These are phyloP conservation scores for Synanthedon andrenaeformis DNA, from an alignment of 2,888 invertebrate species.

Conservation along the genomic window DNA sequence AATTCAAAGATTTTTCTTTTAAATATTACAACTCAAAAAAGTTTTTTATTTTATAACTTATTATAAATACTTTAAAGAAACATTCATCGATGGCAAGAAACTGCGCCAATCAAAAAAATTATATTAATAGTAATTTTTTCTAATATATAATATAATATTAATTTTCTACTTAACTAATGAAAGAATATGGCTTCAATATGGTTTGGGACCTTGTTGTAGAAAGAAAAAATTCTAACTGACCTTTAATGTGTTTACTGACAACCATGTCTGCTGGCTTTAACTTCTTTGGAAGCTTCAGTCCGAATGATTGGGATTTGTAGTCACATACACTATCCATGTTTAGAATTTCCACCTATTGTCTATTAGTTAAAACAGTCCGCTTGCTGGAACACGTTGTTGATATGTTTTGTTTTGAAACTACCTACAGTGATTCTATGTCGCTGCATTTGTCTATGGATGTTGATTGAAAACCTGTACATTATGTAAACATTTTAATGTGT, in stretches of 20 bases:
- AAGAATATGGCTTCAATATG: too few relatives aligned
- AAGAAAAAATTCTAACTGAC: conserved; percentile 1
- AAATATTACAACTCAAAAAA: too few relatives aligned
- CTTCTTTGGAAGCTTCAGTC: neutral
- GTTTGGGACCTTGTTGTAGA: neutral
- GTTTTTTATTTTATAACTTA: too few relatives aligned
- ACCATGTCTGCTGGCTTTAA: neutral
- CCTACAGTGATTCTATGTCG: conserved; percentile 14
- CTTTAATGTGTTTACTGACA: conserved; percentile 1
- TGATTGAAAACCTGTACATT: conserved; percentile 29
- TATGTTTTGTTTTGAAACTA: conserved; percentile 1
- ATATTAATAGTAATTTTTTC: too few relatives aligned
- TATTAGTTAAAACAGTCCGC: conserved; percentile 15
- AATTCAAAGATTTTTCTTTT: too few relatives aligned
- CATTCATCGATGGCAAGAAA: too few relatives aligned
- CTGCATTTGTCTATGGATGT: conserved; percentile 22
- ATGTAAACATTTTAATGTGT: neutral
- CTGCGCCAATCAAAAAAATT: too few relatives aligned
- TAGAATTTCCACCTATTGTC: conserved; percentile 22
- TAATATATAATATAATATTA: too few relatives aligned
- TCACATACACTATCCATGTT: conserved; percentile 10
- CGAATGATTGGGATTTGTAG: neutral
- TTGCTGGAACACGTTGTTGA: conserved; percentile 1
- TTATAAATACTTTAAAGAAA: too few relatives aligned
- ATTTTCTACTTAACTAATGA: too few relatives aligned